Evolutionary conservation across 2,888 invertebrate species (phyloP).

Genomic region (Polyploca ridens): DNA sequence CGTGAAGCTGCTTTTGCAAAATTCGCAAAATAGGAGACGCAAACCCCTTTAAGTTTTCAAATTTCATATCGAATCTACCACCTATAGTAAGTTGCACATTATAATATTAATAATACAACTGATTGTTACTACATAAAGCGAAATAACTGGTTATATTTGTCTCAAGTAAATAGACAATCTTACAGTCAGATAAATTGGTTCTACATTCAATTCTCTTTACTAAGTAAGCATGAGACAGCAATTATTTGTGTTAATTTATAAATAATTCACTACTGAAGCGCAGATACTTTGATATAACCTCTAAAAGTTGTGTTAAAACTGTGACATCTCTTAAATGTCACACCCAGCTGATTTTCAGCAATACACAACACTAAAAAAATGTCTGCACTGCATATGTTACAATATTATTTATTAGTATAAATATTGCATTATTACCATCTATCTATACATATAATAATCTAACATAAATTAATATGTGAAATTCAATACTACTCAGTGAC

Average conservation of each 20-base stretch:
- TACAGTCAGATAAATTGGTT: background rate
- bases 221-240: background rate
- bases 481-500: no score
- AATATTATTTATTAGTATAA: background rate
- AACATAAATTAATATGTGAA: no score
- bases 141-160: background rate
- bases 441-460: no score
- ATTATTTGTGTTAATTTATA: background rate
- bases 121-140: background rate
- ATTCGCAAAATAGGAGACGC: constrained; percentile 84
- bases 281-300: background rate
- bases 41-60: constrained; percentile 82
- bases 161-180: background rate
- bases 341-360: constrained; percentile 8
- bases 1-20: constrained; percentile 71
- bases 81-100: constrained; percentile 71
- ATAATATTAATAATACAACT: background rate
- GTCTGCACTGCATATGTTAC: background rate
- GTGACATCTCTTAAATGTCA: constrained; percentile 3
- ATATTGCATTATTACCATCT: background rate
- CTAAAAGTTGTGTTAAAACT: background rate
- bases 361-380: background rate
- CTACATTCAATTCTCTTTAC: background rate
- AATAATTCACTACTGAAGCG: background rate
- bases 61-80: constrained; percentile 84